Percentiles rank a stretch among this genome's conserved stretches.
Evolutionary conservation across 2,113 vertebrate genomes (phyloP).

Genomic region (Bos javanicus): DNA sequence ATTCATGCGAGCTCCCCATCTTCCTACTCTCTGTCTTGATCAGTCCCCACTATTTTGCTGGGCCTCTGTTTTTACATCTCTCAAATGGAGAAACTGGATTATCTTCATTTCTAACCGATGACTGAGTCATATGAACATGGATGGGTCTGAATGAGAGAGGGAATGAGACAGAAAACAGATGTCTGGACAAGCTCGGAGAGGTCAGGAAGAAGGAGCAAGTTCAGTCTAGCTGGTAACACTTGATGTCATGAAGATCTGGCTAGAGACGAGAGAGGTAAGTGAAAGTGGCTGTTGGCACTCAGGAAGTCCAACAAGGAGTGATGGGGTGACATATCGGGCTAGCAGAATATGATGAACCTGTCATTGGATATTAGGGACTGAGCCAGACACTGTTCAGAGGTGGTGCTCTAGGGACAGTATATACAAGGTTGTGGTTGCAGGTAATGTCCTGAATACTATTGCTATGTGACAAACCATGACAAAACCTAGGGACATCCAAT

Average conservation of each 20-base stretch:
- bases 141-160: background rate
- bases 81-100: background rate
- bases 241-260: background rate
- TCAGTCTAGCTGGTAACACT: background rate
- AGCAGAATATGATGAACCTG: background rate
- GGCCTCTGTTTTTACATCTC: background rate
- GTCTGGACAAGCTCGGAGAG: background rate
- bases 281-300: background rate
- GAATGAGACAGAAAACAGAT: background rate
- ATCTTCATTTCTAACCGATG: background rate
- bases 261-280: background rate
- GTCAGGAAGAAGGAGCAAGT: background rate
- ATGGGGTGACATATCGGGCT: background rate
- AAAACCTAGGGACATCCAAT: background rate
- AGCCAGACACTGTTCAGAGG: background rate
- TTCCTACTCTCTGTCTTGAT: background rate
- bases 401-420: background rate
- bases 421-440: rapidly evolving
- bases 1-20: background rate
- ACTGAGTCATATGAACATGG: background rate
- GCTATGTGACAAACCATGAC: background rate
- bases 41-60: background rate
- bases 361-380: background rate
- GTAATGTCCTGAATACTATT: background rate
- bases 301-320: background rate